A percentile compares a stretch with the other conserved stretches of the same genome.
Evolutionary conservation across 2,797 vertebrate species (phyloP).

Genomic region (Euphonia xanthogaster): DNA sequence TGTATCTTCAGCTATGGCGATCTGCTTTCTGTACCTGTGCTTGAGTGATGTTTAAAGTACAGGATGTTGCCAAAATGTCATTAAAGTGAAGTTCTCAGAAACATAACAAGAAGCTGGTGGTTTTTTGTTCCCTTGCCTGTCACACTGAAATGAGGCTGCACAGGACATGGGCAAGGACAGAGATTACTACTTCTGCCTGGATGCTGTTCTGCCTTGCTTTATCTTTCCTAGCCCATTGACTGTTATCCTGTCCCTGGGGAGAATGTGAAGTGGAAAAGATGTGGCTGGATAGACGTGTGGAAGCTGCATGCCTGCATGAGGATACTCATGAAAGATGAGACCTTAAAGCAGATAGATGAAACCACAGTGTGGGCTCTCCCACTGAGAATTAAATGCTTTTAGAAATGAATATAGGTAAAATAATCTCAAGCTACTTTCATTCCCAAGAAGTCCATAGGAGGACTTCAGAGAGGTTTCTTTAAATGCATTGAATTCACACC

Average conservation of each 20-base stretch:
- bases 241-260: not conserved
- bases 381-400: constrained; percentile 10
- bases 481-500: not conserved
- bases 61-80: constrained; percentile 55
- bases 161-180: not conserved
- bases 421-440: not conserved
- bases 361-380: not conserved
- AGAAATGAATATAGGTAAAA: constrained; percentile 8
- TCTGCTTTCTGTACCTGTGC: constrained; percentile 57
- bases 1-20: constrained; percentile 15
- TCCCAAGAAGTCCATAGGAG: not conserved
- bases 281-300: not conserved
- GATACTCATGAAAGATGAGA: not conserved
- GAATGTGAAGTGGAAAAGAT: not conserved
- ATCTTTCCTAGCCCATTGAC: not conserved
- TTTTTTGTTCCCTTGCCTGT: not conserved
- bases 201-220: not conserved
- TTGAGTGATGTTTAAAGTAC: constrained; percentile 46
- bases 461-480: not conserved
- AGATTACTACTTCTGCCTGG: not conserved
- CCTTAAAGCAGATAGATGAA: not conserved
- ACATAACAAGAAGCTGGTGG: not conserved
- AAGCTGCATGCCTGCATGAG: not conserved
- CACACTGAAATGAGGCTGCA: not conserved
- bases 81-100: constrained; percentile 57